Conservation (phyloP, 2,113 vertebrate genomes). For the Steatornis caripensis region DNA sequence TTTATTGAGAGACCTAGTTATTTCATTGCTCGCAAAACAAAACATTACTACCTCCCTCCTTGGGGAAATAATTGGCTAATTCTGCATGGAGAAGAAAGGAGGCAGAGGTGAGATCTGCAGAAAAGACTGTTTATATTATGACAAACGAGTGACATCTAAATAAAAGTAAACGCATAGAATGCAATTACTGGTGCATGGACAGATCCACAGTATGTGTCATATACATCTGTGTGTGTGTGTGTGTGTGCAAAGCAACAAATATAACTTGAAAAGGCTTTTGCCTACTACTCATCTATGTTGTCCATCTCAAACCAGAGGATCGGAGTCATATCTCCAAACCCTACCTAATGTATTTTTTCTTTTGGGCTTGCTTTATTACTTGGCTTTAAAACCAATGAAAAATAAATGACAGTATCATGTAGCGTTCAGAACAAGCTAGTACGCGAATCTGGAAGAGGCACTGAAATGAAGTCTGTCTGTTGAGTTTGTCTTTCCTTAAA, state of each 20-base stretch:
- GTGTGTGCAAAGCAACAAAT: background rate
- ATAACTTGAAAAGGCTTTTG: background rate
- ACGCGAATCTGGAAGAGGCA: background rate
- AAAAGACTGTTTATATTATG: background rate
- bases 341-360: background rate
- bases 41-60: background rate
- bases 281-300: background rate
- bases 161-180: background rate
- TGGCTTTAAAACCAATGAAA: background rate
- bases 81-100: background rate
- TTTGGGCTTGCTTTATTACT: background rate
- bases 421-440: background rate
- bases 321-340: background rate
- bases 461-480: background rate
- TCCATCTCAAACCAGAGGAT: background rate
- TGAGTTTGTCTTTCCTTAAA: conserved; percentile 1
- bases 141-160: background rate
- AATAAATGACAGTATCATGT: background rate
- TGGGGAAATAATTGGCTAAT: background rate
- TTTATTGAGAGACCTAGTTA: conserved; percentile 39
- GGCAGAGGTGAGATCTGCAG: background rate
- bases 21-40: conserved; percentile 33
- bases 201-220: background rate
- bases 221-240: background rate
- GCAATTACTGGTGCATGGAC: background rate